Evolutionary conservation across 2,888 invertebrate species (phyloP).

Genomic region (Eupithecia subumbrata): DNA sequence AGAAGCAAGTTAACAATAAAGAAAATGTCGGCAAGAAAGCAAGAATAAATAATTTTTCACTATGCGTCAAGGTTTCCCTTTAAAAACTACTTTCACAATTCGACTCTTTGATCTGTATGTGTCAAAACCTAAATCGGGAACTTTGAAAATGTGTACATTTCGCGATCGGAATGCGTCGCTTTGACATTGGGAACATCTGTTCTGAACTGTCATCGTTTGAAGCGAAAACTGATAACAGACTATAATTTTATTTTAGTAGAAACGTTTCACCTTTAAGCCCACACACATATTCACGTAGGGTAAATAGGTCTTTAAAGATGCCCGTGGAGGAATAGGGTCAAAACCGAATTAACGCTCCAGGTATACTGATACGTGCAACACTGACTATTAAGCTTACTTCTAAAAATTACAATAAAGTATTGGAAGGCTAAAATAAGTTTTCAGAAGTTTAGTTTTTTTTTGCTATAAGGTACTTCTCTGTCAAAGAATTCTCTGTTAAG

Average conservation of each 20-base stretch:
- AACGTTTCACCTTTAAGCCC: constrained; percentile 4
- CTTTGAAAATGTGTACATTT: constrained; percentile 12
- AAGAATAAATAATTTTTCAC: background rate
- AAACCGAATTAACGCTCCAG: background rate
- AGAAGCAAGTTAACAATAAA: background rate
- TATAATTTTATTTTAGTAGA: background rate
- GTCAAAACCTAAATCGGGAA: constrained; percentile 11
- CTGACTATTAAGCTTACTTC: background rate
- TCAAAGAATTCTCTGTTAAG: too few relatives aligned
- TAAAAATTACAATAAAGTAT: background rate
- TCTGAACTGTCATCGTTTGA: constrained; percentile 18
- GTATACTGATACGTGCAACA: background rate
- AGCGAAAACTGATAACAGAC: background rate
- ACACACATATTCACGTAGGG: background rate
- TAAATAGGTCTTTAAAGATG: background rate
- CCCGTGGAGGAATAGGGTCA: background rate
- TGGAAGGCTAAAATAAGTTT: background rate
- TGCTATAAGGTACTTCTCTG: background rate
- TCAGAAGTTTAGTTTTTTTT: background rate
- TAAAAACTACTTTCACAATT: constrained; percentile 5
- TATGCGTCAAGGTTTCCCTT: background rate
- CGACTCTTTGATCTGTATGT: background rate
- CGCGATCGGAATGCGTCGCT: constrained; percentile 9
- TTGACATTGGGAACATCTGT: constrained; percentile 30
- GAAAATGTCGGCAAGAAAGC: background rate